phyloP scores from a whole-genome alignment of 2,113 vertebrate genomes.

The Canis aureus region DNA sequence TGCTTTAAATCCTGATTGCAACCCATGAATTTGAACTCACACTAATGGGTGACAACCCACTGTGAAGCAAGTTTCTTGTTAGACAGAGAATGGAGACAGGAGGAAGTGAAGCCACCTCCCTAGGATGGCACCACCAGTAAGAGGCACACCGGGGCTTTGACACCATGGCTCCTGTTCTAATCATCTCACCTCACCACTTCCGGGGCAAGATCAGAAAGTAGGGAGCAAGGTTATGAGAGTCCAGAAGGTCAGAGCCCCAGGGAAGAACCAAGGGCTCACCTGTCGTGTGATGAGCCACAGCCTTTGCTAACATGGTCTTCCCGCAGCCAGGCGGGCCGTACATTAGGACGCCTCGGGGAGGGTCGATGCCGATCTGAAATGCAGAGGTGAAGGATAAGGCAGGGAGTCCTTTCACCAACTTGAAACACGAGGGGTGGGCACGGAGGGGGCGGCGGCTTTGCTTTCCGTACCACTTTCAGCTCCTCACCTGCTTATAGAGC shows the following conservation, averaged over 20 bases:
- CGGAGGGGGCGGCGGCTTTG: not conserved
- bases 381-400: not conserved
- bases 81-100: not conserved
- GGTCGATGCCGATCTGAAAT: constrained; percentile 95
- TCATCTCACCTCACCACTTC: not conserved
- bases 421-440: accelerated
- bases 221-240: not conserved
- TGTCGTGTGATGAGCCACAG: constrained; percentile 97
- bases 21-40: not conserved
- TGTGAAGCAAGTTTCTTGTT: not conserved
- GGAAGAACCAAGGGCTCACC: constrained; percentile 81
- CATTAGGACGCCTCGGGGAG: constrained; percentile 96
- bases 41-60: not conserved
- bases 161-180: not conserved
- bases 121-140: not conserved
- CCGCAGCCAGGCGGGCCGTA: constrained; percentile 97
- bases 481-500: constrained; percentile 95
- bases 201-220: not conserved
- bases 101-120: not conserved
- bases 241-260: not conserved
- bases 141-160: not conserved
- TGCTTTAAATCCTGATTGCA: constrained; percentile 12
- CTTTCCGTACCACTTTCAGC: not conserved
- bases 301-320: constrained; percentile 98
- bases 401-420: too few relatives aligned